Conservation (phyloP, 2,888 invertebrate genomes). For the Apocheima hispidaria region DNA sequence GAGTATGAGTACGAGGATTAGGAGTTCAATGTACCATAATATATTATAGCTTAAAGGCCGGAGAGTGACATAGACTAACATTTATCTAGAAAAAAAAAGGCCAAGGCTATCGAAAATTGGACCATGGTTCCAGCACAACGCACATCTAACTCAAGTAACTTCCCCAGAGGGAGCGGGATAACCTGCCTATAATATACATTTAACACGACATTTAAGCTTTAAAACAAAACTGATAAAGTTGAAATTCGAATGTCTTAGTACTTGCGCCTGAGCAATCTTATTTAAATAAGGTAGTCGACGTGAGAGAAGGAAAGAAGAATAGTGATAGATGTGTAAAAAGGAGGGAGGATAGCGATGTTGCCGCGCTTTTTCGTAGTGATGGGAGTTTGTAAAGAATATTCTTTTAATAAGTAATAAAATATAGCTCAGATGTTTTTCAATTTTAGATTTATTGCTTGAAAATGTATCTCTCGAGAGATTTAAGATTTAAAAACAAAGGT, state of each 20-base stretch:
- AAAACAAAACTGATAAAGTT: constrained; percentile 53
- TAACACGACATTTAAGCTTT: constrained; percentile 56
- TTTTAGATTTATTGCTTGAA: too few species aligned
- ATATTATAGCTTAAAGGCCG: too few species aligned
- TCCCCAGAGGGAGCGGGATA: constrained; percentile 66
- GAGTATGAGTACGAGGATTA: too few species aligned
- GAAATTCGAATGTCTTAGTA: constrained; percentile 52
- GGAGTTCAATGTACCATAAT: too few species aligned
- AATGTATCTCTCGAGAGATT: too few species aligned
- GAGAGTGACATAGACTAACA: too few species aligned
- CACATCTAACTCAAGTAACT: constrained; percentile 72
- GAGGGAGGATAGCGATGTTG: constrained; percentile 71
- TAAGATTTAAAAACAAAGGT: too few species aligned
- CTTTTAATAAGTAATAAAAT: background rate
- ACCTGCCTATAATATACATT: constrained; percentile 70
- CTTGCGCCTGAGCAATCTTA: constrained; percentile 75
- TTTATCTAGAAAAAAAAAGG: constrained; percentile 24
- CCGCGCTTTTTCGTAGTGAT: constrained; percentile 73
- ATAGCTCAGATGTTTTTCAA: too few species aligned
- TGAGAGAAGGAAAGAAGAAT: constrained; percentile 65
- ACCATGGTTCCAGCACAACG: constrained; percentile 75
- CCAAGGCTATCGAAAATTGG: constrained; percentile 66
- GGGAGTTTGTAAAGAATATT: constrained; percentile 34
- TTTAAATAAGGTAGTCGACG: constrained; percentile 84
- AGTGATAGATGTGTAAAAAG: constrained; percentile 66